These are phyloP conservation scores for Battus philenor DNA, from an alignment of 1,140 invertebrate genomes.

Conservation along the genomic window DNA sequence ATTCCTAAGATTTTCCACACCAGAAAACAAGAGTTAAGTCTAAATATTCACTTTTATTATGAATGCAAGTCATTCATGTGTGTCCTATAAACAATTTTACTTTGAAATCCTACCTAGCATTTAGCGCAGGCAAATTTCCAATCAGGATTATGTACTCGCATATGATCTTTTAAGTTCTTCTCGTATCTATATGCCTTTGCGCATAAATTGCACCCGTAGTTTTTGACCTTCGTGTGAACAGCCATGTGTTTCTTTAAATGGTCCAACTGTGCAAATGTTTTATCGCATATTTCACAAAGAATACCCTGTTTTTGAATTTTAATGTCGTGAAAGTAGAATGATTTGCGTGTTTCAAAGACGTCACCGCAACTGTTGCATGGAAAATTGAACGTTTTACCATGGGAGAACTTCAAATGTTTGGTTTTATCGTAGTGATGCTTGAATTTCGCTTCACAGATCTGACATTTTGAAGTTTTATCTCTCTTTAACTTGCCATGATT, in stretches of 20 bases:
- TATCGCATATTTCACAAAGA: conserved; percentile 19
- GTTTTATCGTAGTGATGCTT: conserved; percentile 21
- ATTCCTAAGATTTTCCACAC: no score
- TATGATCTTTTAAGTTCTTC: conserved; percentile 19
- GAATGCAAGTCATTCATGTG: conserved; percentile 25
- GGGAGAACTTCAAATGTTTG: conserved; percentile 18
- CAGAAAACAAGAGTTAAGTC: no score
- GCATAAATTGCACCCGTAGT: conserved; percentile 17
- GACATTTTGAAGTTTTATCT: conserved; percentile 18
- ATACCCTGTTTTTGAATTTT: conserved; percentile 20
- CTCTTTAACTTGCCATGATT: conserved; percentile 5
- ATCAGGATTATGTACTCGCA: conserved; percentile 25
- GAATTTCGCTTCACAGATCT: conserved; percentile 17
- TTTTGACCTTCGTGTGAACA: conserved; percentile 18
- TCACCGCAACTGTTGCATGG: conserved; percentile 14
- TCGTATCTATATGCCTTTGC: conserved; percentile 20
- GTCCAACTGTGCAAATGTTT: conserved; percentile 11
- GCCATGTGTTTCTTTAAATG: conserved; percentile 22
- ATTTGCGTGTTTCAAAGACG: conserved; percentile 14
- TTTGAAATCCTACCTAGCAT: conserved; percentile 59
- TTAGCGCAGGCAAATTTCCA: conserved; percentile 57
- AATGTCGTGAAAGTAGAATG: conserved; percentile 11
- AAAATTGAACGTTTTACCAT: conserved; percentile 11
- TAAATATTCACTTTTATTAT: no score
- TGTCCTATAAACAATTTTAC: conserved; percentile 25